A percentile compares a stretch with the other conserved stretches of the same genome.
Evolutionary conservation across 2,113 vertebrate genomes (phyloP).

Genomic region (Callaeas wilsoni): DNA sequence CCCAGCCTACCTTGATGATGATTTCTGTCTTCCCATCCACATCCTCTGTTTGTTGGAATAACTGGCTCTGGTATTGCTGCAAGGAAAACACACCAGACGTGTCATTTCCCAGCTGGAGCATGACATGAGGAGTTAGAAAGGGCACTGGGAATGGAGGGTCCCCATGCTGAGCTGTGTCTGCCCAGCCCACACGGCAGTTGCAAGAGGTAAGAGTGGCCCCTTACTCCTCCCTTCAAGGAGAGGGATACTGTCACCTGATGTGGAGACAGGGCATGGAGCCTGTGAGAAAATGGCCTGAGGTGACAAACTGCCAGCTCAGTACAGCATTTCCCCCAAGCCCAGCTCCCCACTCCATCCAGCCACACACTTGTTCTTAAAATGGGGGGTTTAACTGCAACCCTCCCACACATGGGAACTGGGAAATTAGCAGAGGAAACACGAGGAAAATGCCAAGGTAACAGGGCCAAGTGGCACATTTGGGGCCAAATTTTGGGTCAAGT

Average conservation of each 20-base stretch:
- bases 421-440: neutral
- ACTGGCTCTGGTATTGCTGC: constrained; percentile 82
- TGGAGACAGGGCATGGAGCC: neutral
- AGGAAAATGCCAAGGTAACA: neutral
- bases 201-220: neutral
- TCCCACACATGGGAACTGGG: accelerated
- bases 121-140: accelerated
- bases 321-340: neutral
- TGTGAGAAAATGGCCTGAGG: accelerated
- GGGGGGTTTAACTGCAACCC: neutral
- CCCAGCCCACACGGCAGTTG: neutral
- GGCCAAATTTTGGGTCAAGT: neutral
- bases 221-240: neutral
- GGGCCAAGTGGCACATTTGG: neutral
- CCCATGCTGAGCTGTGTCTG: neutral
- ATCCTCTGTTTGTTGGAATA: constrained; percentile 80
- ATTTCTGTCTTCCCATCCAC: constrained; percentile 86
- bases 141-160: neutral
- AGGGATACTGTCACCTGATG: neutral
- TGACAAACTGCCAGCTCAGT: neutral
- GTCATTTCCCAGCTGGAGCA: neutral
- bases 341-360: neutral
- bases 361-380: neutral
- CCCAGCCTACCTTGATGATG: constrained; percentile 80
- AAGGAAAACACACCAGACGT: neutral